Percentiles rank a stretch among this genome's conserved stretches.
phyloP scores from a whole-genome alignment of 2,113 vertebrate species.

The Fulica atra region DNA sequence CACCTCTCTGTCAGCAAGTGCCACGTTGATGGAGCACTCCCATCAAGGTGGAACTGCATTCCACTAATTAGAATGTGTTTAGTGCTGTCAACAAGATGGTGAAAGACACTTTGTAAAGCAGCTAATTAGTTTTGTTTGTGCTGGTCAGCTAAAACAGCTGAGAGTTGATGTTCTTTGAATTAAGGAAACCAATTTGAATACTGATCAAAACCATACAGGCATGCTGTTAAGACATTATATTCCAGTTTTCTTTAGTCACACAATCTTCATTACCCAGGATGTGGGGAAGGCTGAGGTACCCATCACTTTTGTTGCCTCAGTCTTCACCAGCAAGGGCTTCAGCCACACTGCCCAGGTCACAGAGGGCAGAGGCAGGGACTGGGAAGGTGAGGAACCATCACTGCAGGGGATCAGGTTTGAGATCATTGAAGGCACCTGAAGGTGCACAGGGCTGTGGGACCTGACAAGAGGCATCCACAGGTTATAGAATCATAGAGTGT shows the following conservation, averaged over 20 bases:
- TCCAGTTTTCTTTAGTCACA: neutral
- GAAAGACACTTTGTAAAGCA: neutral
- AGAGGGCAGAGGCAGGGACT: too few species aligned
- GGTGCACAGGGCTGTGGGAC: too few species aligned
- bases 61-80: slow-evolving; percentile 45
- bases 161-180: neutral
- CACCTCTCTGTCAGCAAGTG: neutral
- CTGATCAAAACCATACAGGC: neutral
- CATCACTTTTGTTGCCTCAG: too few species aligned
- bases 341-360: too few species aligned
- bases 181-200: neutral
- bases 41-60: neutral
- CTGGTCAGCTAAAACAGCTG: slow-evolving; percentile 10
- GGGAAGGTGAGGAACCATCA: too few species aligned
- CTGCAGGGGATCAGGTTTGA: too few species aligned
- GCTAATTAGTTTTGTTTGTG: slow-evolving; percentile 1
- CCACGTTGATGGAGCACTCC: neutral
- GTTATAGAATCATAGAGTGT: too few species aligned
- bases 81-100: neutral
- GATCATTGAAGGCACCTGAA: too few species aligned
- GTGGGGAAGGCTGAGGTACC: too few species aligned
- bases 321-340: too few species aligned
- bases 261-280: neutral
- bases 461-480: too few species aligned
- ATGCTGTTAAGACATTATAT: neutral